These are phyloP conservation scores for Synanthedon vespiformis DNA, from an alignment of 2,888 invertebrate species.

Conservation along the genomic window DNA sequence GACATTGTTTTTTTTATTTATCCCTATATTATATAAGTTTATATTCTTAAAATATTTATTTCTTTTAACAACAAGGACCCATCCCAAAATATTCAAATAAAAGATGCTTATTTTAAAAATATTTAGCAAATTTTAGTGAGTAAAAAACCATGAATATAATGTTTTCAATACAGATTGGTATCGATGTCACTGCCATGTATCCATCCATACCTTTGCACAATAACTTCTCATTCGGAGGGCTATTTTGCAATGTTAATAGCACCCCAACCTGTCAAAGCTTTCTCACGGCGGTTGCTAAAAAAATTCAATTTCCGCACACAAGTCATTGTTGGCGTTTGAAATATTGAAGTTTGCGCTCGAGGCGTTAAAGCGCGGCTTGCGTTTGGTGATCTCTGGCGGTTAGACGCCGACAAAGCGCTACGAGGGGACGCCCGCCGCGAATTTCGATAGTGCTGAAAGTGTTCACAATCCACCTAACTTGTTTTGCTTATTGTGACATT, in stretches of 20 bases:
- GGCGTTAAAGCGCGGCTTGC: constrained; percentile 34
- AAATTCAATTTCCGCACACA: constrained; percentile 70
- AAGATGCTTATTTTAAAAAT: too few relatives aligned
- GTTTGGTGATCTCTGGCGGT: constrained; percentile 23
- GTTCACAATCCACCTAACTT: constrained; percentile 54
- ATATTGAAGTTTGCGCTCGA: constrained; percentile 46
- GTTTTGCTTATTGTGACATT: constrained; percentile 51
- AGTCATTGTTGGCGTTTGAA: constrained; percentile 64
- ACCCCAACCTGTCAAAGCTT: constrained; percentile 59
- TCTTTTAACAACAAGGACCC: too few relatives aligned
- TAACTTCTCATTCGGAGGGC: constrained; percentile 33
- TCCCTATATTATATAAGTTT: too few relatives aligned
- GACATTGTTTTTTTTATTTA: too few relatives aligned
- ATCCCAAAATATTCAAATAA: too few relatives aligned
- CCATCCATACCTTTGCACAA: constrained; percentile 30
- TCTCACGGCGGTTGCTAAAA: constrained; percentile 53
- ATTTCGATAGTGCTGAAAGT: constrained; percentile 58
- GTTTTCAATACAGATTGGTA: not conserved
- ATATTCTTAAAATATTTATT: too few relatives aligned
- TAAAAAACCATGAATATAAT: too few relatives aligned
- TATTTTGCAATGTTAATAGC: constrained; percentile 34
- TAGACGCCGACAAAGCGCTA: constrained; percentile 39
- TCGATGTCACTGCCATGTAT: constrained; percentile 4
- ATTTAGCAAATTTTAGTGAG: too few relatives aligned
- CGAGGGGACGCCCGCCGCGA: constrained; percentile 41